phyloP scores from a whole-genome alignment of 2,113 vertebrate species.

The Caretta caretta region DNA sequence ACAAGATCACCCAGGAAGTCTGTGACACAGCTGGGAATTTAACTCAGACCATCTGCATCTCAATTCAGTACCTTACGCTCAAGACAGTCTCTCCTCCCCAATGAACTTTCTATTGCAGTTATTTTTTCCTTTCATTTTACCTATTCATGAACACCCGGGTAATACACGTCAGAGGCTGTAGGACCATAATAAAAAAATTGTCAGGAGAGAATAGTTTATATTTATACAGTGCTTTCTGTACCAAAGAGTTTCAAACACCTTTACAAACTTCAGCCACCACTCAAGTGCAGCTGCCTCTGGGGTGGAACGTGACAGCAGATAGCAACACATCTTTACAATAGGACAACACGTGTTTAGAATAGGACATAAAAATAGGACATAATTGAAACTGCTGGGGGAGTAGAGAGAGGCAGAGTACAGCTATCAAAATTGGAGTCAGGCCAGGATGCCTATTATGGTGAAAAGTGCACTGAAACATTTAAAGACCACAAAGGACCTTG shows the following conservation, averaged over 20 bases:
- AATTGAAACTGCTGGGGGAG: background rate
- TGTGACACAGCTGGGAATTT: background rate
- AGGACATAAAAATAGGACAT: background rate
- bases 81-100: background rate
- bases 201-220: background rate
- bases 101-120: background rate
- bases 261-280: background rate
- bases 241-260: background rate
- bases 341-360: background rate
- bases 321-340: background rate
- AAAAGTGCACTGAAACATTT: background rate
- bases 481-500: background rate
- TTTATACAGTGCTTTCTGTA: background rate
- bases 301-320: background rate
- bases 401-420: background rate
- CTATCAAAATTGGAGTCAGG: background rate
- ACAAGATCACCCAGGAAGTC: too few relatives aligned
- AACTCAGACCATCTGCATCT: conserved; percentile 1
- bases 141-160: background rate
- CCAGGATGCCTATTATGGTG: background rate
- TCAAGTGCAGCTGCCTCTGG: background rate
- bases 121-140: background rate
- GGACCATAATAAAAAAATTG: background rate
- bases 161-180: background rate
- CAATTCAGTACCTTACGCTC: background rate